These are phyloP conservation scores for Axea sp. DNA, from an alignment of 2,888 invertebrate species.

Conservation along the genomic window DNA sequence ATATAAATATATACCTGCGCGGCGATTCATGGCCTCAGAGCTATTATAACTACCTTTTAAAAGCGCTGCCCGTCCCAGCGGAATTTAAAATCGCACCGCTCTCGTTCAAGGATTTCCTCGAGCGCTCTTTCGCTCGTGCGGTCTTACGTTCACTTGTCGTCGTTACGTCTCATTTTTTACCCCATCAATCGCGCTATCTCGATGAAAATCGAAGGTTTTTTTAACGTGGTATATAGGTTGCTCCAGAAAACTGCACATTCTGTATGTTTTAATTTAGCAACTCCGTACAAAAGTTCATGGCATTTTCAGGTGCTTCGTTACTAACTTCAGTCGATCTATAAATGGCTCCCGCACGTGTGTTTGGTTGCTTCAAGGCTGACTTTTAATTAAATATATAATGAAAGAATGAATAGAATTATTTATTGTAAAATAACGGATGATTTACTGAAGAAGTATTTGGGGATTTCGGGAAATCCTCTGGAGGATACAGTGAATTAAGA, in stretches of 20 bases:
- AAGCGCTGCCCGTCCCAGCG: slow-evolving; percentile 32
- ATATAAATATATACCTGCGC: slow-evolving; percentile 23
- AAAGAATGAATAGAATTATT: too few relatives aligned
- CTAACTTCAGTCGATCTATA: too few relatives aligned
- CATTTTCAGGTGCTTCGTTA: too few relatives aligned
- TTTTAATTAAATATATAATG: too few relatives aligned
- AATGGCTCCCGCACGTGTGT: too few relatives aligned
- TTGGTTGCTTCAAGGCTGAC: too few relatives aligned
- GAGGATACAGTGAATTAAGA: too few relatives aligned
- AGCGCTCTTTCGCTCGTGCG: slow-evolving; percentile 18
- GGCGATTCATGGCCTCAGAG: slow-evolving; percentile 43
- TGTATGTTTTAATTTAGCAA: slow-evolving; percentile 4
- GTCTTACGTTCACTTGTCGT: slow-evolving; percentile 42
- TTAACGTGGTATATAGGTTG: not conserved
- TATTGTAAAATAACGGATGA: too few relatives aligned
- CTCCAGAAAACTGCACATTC: not conserved
- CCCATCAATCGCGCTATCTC: slow-evolving; percentile 22
- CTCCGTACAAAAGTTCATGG: too few relatives aligned
- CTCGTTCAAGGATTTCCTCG: slow-evolving; percentile 48
- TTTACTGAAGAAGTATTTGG: too few relatives aligned
- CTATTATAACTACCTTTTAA: slow-evolving; percentile 55
- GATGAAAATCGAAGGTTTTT: slow-evolving; percentile 16
- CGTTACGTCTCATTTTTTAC: slow-evolving; percentile 41
- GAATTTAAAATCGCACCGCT: slow-evolving; percentile 53
- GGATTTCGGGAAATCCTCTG: too few relatives aligned